These are phyloP conservation scores for Ancistrus triradiatus DNA, from an alignment of 2,113 vertebrate genomes.

Conservation along the genomic window DNA sequence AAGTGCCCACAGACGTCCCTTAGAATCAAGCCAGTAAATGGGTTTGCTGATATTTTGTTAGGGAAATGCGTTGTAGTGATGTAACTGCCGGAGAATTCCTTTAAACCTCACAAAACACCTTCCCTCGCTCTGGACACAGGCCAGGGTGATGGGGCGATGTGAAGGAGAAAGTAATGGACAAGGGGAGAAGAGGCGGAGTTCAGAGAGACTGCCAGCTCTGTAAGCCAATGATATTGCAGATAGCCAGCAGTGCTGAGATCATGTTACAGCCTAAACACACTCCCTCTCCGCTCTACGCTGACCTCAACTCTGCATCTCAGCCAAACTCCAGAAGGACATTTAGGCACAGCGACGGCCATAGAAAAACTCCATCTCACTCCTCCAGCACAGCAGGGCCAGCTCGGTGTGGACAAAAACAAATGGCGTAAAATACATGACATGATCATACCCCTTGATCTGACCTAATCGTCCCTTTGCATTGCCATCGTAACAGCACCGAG, in stretches of 20 bases:
- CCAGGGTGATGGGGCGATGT: conserved; percentile 10
- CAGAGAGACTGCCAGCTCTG: conserved; percentile 18
- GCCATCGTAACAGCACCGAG: too few relatives aligned
- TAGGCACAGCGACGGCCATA: conserved; percentile 10
- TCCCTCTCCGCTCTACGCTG: background rate
- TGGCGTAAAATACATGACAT: too few relatives aligned
- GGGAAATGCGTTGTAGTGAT: too few relatives aligned
- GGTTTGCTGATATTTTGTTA: too few relatives aligned
- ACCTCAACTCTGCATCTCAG: background rate
- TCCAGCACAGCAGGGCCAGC: background rate
- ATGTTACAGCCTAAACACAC: background rate
- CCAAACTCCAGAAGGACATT: conserved; percentile 7
- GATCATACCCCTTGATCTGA: too few relatives aligned
- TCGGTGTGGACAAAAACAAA: too few relatives aligned
- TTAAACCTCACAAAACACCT: background rate
- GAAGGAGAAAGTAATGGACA: background rate
- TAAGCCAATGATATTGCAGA: conserved; percentile 16
- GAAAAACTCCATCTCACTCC: conserved; percentile 5
- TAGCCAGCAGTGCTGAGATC: conserved; percentile 1
- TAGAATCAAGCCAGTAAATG: too few relatives aligned
- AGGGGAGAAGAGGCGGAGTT: background rate
- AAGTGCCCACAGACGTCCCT: too few relatives aligned
- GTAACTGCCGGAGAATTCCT: too few relatives aligned
- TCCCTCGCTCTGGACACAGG: conserved; percentile 2
- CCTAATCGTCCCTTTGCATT: too few relatives aligned